These are phyloP conservation scores for Drosophila guanche DNA, from an alignment of 1,140 invertebrate genomes.

Conservation along the genomic window DNA sequence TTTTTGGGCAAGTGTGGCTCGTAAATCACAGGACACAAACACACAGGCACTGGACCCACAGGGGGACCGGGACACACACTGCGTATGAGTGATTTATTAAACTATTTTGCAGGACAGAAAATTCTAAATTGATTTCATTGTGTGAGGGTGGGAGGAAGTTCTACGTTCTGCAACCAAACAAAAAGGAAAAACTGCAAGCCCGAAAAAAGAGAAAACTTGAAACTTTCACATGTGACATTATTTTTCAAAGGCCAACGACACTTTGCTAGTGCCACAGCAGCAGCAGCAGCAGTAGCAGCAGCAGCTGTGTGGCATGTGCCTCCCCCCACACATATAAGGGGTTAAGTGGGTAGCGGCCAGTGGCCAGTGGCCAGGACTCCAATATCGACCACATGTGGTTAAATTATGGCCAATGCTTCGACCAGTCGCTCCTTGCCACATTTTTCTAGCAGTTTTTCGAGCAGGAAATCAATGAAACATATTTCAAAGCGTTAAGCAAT, in stretches of 20 bases:
- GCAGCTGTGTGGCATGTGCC: conserved; percentile 46
- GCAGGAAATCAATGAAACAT: conserved; percentile 77
- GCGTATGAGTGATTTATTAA: conserved; percentile 78
- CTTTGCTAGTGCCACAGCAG: no score
- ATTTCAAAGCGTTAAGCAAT: conserved; percentile 73
- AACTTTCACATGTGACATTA: conserved; percentile 45
- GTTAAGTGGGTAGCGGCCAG: conserved; percentile 61
- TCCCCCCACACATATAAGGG: conserved; percentile 46
- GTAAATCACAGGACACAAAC: conserved; percentile 60
- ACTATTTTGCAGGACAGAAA: conserved; percentile 41
- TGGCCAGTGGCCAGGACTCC: conserved; percentile 37
- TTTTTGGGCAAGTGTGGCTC: conserved; percentile 32
- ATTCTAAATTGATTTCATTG: conserved; percentile 69
- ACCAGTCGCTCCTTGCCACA: conserved; percentile 35
- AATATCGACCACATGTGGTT: conserved; percentile 81
- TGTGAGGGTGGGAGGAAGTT: conserved; percentile 1
- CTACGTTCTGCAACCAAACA: conserved; percentile 59
- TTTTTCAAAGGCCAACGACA: conserved; percentile 14
- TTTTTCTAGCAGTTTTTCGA: conserved; percentile 58
- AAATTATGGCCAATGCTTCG: conserved; percentile 63
- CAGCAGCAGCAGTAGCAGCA: conserved; percentile 5
- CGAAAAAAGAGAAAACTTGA: conserved; percentile 21
- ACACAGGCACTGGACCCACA: conserved; percentile 13
- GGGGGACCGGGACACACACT: conserved; percentile 39
- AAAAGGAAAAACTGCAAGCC: conserved; percentile 30